Evolutionary conservation across 2,797 vertebrate species (phyloP), one percentile per base, ranked within the genome.

Genomic region (Sebastes hopkinsi): DNA sequence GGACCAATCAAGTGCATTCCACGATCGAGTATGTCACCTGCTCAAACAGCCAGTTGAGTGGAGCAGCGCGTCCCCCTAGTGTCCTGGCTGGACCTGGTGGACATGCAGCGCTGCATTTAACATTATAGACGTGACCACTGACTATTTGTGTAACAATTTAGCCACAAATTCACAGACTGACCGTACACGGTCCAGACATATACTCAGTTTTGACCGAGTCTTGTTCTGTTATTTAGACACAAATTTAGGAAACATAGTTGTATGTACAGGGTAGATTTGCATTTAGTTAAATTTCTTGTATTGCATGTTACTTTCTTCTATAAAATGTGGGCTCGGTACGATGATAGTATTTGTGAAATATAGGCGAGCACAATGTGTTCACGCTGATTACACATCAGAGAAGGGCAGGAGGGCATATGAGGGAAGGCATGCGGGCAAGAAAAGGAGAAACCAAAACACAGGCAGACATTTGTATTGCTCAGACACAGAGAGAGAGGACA

Each of bases 361-460:
- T 22, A 52, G 25, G 38, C 42, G 14, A 30, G 67, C 25, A 56
- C 70, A 73, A 50, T 61, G 29, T 38, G 54, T 75, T 85, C 25
- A 80, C 82, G 79, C 87, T 92, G 93, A 94, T 93, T 92, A 92
- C 90, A 85, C 87, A 77, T 80, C 64, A 79, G 71, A 82, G 54
- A 56, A 75, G 62, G 32, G 80, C 55, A 74, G 54, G 69, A 74
- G 54, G 72, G 32, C 65, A 88, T 34, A 69, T 11, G 7, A 65
- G 72, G 81, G 27, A 70, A 55, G 34, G 79, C 86, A 83, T 85
- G 85, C 89, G 8, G 79, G 82, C 60, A 62, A 77, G 58, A 78
- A 32, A 60, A 23, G 42, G 80, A 69, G 78, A 59, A 69, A 76
- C 59, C 72, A 52, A 79, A 68, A 81, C 38, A 67, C 80, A 81